Evolutionary conservation across 2,113 vertebrate genomes (phyloP).

Genomic region (Octodon degus): DNA sequence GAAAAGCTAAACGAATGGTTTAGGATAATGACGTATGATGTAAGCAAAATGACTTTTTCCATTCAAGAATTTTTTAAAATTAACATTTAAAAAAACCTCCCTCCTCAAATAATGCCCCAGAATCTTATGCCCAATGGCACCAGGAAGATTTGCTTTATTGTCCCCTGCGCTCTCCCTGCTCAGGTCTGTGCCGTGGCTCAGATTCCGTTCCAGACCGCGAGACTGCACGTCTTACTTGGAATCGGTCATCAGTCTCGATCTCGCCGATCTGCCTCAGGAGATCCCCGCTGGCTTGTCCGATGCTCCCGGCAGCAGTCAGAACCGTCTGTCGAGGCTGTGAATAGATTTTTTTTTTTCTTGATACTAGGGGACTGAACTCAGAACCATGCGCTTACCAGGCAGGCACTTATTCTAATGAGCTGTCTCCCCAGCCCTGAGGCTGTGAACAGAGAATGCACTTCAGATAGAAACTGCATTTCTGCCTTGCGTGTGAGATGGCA

Average conservation of each 20-base stretch:
- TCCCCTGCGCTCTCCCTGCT: background rate
- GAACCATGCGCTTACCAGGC: no score
- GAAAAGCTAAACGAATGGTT: background rate
- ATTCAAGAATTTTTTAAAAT: background rate
- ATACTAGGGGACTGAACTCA: no score
- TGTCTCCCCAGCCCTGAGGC: constrained; percentile 84
- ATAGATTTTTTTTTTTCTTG: background rate
- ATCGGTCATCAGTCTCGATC: constrained; percentile 97
- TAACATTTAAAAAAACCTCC: background rate
- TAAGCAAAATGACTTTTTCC: background rate
- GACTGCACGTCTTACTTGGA: constrained; percentile 90
- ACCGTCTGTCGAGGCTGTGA: constrained; percentile 97
- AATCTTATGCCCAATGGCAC: background rate
- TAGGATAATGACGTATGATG: background rate
- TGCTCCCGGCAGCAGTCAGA: constrained; percentile 97
- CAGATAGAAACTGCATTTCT: background rate
- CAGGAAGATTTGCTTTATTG: background rate
- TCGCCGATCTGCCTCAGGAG: constrained; percentile 98
- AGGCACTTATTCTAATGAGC: no score
- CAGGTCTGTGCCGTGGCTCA: background rate
- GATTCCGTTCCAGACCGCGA: background rate
- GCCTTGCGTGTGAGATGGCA: no score
- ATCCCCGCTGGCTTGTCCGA: constrained; percentile 98
- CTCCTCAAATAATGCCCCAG: background rate
- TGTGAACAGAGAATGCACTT: constrained; percentile 78